phyloP scores from a whole-genome alignment of 2,797 vertebrate genomes.

The Garrulus glandarius region DNA sequence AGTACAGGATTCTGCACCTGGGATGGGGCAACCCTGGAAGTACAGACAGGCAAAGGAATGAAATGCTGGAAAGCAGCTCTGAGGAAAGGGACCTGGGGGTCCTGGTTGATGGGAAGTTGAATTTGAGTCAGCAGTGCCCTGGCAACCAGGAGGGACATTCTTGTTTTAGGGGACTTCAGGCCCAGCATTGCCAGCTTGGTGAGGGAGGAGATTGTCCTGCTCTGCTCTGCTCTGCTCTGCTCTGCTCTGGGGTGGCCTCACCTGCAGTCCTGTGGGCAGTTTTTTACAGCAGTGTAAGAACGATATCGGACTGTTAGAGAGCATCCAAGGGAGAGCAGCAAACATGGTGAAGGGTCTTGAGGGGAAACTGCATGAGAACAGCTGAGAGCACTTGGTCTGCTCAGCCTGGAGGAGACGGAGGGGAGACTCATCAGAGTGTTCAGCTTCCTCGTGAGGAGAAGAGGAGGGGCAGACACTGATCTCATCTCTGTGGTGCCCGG shows the following conservation, averaged over 20 bases:
- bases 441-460: not conserved
- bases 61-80: not conserved
- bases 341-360: not conserved
- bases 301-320: fast-evolving
- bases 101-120: not conserved
- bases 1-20: not conserved
- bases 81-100: not conserved
- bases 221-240: not conserved
- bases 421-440: fast-evolving
- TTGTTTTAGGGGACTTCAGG: not conserved
- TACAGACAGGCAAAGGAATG: not conserved
- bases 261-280: not conserved
- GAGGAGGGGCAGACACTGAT: not conserved
- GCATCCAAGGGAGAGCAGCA: not conserved
- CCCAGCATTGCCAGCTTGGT: not conserved
- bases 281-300: no score
- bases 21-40: not conserved
- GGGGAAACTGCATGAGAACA: not conserved
- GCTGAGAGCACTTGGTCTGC: not conserved
- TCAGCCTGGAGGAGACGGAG: not conserved
- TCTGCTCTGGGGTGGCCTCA: not conserved
- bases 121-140: not conserved
- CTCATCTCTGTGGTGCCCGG: not conserved
- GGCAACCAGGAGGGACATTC: not conserved
- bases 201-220: not conserved